A percentile compares a stretch with the other conserved stretches of the same genome.
These are phyloP conservation scores for Druon quercuslanigerum DNA, from an alignment of 1,140 invertebrate species.

Conservation along the genomic window DNA sequence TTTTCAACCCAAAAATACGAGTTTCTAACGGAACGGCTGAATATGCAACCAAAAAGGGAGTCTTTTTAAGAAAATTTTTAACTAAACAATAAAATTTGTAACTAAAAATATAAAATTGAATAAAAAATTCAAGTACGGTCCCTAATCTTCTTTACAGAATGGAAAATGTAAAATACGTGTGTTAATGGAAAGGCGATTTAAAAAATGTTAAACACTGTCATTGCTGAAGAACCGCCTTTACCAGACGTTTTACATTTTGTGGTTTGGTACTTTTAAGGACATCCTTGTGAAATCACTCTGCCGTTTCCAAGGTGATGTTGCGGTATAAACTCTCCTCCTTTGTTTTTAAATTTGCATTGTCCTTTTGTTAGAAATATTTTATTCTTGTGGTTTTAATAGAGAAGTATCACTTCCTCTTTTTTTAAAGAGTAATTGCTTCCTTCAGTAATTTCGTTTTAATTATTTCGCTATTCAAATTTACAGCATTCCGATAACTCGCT, in stretches of 20 bases:
- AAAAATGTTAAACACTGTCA: constrained; percentile 7
- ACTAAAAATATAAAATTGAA: too few species aligned
- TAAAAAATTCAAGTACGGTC: too few species aligned
- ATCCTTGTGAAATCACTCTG: constrained; percentile 23
- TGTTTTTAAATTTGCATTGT: neutral
- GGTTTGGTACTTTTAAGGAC: constrained; percentile 21
- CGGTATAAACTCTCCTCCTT: neutral
- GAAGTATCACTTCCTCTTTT: neutral
- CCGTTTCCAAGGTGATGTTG: constrained; percentile 16
- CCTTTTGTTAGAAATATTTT: neutral
- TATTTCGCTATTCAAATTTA: neutral
- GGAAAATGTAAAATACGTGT: too few species aligned
- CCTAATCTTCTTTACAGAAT: too few species aligned
- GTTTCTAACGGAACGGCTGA: too few species aligned
- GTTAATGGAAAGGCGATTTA: neutral
- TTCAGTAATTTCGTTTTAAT: neutral
- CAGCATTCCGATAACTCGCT: neutral
- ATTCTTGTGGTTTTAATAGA: neutral
- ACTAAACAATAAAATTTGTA: too few species aligned
- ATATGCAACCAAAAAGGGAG: too few species aligned
- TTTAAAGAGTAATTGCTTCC: neutral
- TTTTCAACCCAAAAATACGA: too few species aligned
- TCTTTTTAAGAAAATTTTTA: too few species aligned
- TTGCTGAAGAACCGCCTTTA: constrained; percentile 20
- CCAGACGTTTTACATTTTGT: constrained; percentile 25